Percentiles rank a stretch among this genome's conserved stretches.
These are phyloP conservation scores for Pelobates fuscus DNA, from an alignment of 2,113 vertebrate species.

Conservation along the genomic window DNA sequence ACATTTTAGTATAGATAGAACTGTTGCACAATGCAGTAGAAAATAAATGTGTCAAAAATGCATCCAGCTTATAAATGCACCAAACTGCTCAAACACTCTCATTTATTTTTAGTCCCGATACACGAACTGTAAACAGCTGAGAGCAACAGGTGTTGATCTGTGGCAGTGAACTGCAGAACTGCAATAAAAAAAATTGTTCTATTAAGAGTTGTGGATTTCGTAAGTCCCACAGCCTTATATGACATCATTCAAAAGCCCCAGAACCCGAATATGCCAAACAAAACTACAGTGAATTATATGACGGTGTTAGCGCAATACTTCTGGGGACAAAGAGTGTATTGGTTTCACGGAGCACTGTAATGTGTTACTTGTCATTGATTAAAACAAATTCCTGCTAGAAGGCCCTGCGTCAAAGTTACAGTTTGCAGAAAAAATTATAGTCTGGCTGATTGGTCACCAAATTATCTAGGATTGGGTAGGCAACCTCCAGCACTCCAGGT, in stretches of 20 bases:
- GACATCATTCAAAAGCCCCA: background rate
- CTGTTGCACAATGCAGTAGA: too few species aligned
- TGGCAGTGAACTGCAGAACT: background rate
- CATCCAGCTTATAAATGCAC: background rate
- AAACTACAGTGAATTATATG: background rate
- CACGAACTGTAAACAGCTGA: background rate
- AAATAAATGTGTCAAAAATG: background rate
- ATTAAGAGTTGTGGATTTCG: constrained; percentile 1
- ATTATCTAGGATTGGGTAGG: too few species aligned
- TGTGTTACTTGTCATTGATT: too few species aligned
- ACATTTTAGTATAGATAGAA: too few species aligned
- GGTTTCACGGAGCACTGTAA: too few species aligned
- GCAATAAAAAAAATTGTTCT: background rate
- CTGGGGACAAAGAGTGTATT: too few species aligned
- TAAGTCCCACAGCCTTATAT: background rate
- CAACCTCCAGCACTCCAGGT: too few species aligned
- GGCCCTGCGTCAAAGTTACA: too few species aligned
- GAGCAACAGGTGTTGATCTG: constrained; percentile 15
- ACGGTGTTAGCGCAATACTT: too few species aligned
- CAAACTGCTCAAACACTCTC: background rate
- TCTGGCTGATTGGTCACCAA: too few species aligned
- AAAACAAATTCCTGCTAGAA: too few species aligned
- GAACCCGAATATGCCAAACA: background rate
- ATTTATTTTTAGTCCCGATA: background rate
- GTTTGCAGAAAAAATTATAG: too few species aligned